A percentile compares a stretch with the other conserved stretches of the same genome.
Evolutionary conservation across 2,888 invertebrate genomes (phyloP).

Genomic region (Petrophora chlorosata): DNA sequence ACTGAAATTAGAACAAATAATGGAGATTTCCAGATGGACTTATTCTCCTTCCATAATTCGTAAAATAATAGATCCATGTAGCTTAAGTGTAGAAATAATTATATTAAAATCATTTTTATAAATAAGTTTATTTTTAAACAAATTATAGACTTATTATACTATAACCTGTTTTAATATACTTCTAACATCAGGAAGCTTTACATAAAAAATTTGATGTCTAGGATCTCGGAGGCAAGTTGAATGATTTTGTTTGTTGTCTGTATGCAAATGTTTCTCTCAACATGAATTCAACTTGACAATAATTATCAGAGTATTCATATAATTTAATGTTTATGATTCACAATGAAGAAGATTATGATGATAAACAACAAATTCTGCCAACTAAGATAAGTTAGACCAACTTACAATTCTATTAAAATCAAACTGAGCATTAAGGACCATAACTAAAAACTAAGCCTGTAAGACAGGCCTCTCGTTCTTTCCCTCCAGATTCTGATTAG

Average conservation of each 20-base stretch:
- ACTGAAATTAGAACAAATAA: slow-evolving; percentile 70
- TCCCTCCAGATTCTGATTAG: slow-evolving; percentile 92
- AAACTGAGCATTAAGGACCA: not conserved
- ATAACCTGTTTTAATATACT: slow-evolving; percentile 22
- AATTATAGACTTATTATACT: slow-evolving; percentile 41
- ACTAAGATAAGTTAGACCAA: too few species aligned
- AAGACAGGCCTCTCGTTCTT: slow-evolving; percentile 92
- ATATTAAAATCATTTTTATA: slow-evolving; percentile 23
- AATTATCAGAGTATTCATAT: too few species aligned
- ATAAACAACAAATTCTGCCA: too few species aligned
- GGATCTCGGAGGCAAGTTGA: too few species aligned
- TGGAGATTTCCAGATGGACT: slow-evolving; percentile 73
- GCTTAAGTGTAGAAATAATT: slow-evolving; percentile 35
- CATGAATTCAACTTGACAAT: too few species aligned
- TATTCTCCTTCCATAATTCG: slow-evolving; percentile 72
- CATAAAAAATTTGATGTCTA: too few species aligned
- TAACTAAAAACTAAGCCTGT: slow-evolving; percentile 85
- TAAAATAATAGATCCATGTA: slow-evolving; percentile 39
- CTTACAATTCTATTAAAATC: too few species aligned
- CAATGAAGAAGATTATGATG: too few species aligned
- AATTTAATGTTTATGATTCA: too few species aligned
- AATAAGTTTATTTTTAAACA: slow-evolving; percentile 41
- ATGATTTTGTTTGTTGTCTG: too few species aligned
- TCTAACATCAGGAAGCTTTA: not conserved
- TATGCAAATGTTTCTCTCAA: too few species aligned